phyloP scores from a whole-genome alignment of 2,888 invertebrate genomes.

The Idaea dimidiata region DNA sequence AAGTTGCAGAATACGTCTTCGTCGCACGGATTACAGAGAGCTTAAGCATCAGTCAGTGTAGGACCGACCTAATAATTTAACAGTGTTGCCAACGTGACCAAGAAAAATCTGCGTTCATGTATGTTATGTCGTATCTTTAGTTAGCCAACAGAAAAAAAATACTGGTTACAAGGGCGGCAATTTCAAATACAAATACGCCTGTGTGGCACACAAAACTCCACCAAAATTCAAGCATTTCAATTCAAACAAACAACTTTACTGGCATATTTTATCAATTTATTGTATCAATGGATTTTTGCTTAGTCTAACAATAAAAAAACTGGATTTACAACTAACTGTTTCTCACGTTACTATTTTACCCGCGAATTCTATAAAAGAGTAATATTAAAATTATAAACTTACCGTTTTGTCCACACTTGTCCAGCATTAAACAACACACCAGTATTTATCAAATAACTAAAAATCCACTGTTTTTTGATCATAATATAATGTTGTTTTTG shows the following conservation, averaged over 20 bases:
- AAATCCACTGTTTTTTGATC: constrained; percentile 5
- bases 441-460: constrained; percentile 9
- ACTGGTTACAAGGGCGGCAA: no score
- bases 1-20: no score
- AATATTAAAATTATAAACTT: not conserved
- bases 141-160: no score
- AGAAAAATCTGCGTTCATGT: not conserved
- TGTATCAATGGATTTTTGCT: no score
- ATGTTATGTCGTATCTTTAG: not conserved
- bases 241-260: no score
- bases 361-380: not conserved
- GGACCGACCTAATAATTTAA: not conserved
- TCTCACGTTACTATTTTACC: not conserved
- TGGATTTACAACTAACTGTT: not conserved
- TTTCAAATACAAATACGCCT: no score
- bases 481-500: constrained; percentile 6
- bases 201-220: no score
- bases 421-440: constrained; percentile 6
- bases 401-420: constrained; percentile 9
- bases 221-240: no score
- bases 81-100: not conserved
- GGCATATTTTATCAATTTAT: no score
- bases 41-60: not conserved
- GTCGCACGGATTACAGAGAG: not conserved
- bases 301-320: no score